Evolutionary conservation across 2,797 vertebrate species (phyloP).

Genomic region (Arrhamphus sclerolepis): DNA sequence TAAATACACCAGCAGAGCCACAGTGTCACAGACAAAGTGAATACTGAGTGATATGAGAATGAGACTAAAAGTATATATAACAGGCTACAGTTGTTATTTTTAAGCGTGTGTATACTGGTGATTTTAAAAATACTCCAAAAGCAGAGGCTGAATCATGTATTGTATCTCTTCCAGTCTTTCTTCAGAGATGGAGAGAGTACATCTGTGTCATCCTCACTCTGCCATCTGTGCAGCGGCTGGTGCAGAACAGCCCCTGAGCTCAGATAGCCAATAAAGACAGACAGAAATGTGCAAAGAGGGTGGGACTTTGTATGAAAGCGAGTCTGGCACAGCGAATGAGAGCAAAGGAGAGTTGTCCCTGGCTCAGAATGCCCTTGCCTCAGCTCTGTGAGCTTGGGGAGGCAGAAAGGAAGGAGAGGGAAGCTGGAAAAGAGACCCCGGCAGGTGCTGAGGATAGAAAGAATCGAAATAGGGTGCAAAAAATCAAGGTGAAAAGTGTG

Average conservation of each 20-base stretch:
- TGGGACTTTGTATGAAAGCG: conserved; percentile 41
- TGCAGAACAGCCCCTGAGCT: conserved; percentile 55
- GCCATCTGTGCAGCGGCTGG: conserved; percentile 48
- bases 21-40: neutral
- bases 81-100: neutral
- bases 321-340: conserved; percentile 51
- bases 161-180: conserved; percentile 1
- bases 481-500: conserved; percentile 27
- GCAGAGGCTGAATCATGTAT: conserved; percentile 22
- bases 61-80: neutral
- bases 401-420: conserved; percentile 49
- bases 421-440: conserved; percentile 41
- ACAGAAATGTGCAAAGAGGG: conserved; percentile 52
- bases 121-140: conserved; percentile 40
- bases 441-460: conserved; percentile 60
- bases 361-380: conserved; percentile 67
- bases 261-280: conserved; percentile 56
- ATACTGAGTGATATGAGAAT: neutral
- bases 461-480: conserved; percentile 1
- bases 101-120: conserved; percentile 29
- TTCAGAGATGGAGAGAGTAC: conserved; percentile 29
- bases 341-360: conserved; percentile 64
- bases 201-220: conserved; percentile 56
- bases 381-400: conserved; percentile 51
- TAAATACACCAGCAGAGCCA: too few relatives aligned